Evolutionary conservation across 2,888 invertebrate genomes (phyloP).

Genomic region (Theristus sp.): DNA sequence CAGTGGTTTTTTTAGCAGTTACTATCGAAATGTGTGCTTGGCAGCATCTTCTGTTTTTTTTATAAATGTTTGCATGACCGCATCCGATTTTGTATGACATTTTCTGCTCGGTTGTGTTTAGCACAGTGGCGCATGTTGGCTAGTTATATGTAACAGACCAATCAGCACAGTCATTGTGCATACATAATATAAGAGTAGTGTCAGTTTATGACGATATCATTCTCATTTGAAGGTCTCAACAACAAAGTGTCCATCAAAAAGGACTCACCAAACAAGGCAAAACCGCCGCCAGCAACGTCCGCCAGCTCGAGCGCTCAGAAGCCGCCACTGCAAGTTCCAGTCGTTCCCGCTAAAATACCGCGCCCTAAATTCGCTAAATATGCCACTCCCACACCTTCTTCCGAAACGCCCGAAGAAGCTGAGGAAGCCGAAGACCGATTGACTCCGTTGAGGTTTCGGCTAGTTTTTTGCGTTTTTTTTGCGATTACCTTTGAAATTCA

Average conservation of each 20-base stretch:
- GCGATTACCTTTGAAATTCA: neutral
- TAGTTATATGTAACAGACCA: no score
- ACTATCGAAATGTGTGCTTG: no score
- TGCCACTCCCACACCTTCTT: conserved; percentile 7
- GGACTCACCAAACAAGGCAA: conserved; percentile 4
- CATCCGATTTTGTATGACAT: no score
- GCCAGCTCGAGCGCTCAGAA: neutral
- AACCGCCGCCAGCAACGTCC: neutral
- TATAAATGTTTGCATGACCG: no score
- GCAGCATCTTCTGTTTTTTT: no score
- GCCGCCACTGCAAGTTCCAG: conserved; percentile 13
- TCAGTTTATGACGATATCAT: conserved; percentile 17
- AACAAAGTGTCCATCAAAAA: conserved; percentile 4
- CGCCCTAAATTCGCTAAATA: conserved; percentile 16
- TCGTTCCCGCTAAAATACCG: conserved; percentile 23
- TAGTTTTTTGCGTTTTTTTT: neutral
- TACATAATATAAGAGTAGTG: conserved; percentile 12
- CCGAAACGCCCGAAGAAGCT: conserved; percentile 16
- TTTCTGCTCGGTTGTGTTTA: no score
- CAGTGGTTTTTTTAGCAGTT: no score
- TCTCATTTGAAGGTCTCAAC: neutral
- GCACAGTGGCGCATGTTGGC: no score
- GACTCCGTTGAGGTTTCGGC: conserved; percentile 16
- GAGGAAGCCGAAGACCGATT: conserved; percentile 19
- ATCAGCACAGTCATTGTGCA: neutral